Conservation (phyloP, 2,113 vertebrate genomes). For the Galeopterus variegatus region DNA sequence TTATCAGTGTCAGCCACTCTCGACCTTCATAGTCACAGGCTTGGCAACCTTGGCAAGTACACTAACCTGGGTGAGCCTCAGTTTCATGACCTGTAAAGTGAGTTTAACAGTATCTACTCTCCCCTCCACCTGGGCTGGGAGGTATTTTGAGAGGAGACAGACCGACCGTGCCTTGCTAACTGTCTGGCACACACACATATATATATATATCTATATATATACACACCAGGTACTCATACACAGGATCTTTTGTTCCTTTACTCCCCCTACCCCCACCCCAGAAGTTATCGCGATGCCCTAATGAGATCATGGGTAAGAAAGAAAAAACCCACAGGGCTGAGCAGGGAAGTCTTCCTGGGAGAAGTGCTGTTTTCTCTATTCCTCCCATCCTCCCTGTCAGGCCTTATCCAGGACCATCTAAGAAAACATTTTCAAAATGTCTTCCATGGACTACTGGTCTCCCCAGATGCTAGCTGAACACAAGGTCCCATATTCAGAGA, state of each 20-base stretch:
- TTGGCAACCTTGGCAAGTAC: background rate
- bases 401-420: background rate
- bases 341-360: background rate
- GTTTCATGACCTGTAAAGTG: background rate
- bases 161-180: background rate
- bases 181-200: too few species aligned
- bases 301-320: background rate
- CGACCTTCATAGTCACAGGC: background rate
- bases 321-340: background rate
- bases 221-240: background rate
- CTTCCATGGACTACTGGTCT: background rate
- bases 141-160: background rate
- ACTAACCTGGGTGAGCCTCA: background rate
- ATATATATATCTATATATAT: too few species aligned
- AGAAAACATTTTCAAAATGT: background rate
- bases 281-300: background rate
- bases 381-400: background rate
- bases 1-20: background rate
- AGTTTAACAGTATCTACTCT: too few species aligned
- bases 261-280: background rate
- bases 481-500: background rate
- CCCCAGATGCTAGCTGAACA: background rate
- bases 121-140: background rate
- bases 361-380: background rate
- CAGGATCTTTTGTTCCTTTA: background rate